Evolutionary conservation across 2,113 vertebrate species (phyloP).

Genomic region (Lophotis ruficrista): DNA sequence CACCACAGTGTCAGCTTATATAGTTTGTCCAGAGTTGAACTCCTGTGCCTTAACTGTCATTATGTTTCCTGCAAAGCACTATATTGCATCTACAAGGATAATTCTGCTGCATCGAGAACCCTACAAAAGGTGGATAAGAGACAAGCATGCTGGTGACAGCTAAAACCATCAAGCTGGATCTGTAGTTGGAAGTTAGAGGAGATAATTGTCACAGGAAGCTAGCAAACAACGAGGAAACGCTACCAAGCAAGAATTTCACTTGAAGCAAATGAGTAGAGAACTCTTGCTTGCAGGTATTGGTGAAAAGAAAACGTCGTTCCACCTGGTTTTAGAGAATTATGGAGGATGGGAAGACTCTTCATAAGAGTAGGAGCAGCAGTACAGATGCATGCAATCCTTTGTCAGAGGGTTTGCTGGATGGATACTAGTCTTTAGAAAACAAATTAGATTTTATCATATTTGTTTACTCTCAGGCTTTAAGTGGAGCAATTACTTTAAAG

Average conservation of each 20-base stretch:
- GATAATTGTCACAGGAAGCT: neutral
- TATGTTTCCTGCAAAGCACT: neutral
- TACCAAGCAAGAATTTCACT: neutral
- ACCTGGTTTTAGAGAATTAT: neutral
- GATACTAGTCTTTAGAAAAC: neutral
- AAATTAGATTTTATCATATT: neutral
- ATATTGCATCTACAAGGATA: neutral
- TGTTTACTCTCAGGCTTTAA: neutral
- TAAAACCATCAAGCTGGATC: neutral
- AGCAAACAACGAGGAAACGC: neutral
- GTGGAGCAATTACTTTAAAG: neutral
- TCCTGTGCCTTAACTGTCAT: neutral
- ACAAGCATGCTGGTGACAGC: neutral
- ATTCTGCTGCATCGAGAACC: neutral
- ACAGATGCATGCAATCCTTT: neutral
- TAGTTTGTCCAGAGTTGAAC: neutral
- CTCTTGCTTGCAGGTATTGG: neutral
- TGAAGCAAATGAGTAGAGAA: neutral
- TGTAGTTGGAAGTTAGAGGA: neutral
- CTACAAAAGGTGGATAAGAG: neutral
- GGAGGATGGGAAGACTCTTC: neutral
- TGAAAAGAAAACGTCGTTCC: neutral
- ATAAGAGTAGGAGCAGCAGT: neutral
- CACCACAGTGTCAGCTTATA: neutral
- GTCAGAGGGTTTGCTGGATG: neutral